Percentiles rank a stretch among this genome's conserved stretches.
phyloP scores from a whole-genome alignment of 2,888 invertebrate genomes.

The Drosophila acutilabella region DNA sequence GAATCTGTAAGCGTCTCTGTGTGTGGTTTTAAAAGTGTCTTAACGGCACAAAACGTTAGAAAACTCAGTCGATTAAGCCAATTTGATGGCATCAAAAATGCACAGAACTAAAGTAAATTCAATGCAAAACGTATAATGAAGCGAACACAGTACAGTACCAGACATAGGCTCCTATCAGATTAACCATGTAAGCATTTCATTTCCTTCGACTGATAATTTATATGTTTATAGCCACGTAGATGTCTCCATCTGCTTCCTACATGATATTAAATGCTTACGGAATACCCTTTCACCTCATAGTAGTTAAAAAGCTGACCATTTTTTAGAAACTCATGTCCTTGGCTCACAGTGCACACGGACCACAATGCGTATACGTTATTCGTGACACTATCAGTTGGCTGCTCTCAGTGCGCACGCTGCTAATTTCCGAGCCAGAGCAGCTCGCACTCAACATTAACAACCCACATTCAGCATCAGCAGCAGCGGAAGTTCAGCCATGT shows the following conservation, averaged over 20 bases:
- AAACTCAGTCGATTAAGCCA: neutral
- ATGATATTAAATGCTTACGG: too few relatives aligned
- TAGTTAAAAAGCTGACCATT: neutral
- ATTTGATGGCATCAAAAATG: neutral
- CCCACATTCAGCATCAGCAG: slow-evolving; percentile 7
- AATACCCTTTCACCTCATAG: neutral
- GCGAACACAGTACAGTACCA: too few relatives aligned
- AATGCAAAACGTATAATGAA: too few relatives aligned
- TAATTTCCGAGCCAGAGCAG: slow-evolving; percentile 46
- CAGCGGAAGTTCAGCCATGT: slow-evolving; percentile 50
- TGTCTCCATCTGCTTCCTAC: too few relatives aligned
- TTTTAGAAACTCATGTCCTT: neutral
- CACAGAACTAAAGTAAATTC: neutral
- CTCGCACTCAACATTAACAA: slow-evolving; percentile 8
- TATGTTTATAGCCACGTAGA: too few relatives aligned
- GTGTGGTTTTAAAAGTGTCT: neutral
- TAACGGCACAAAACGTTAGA: neutral
- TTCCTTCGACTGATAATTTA: too few relatives aligned
- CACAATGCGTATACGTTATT: slow-evolving; percentile 18
- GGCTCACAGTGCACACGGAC: neutral
- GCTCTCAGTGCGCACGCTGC: slow-evolving; percentile 38
- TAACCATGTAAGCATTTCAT: too few relatives aligned
- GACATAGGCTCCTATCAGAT: too few relatives aligned
- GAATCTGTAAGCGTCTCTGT: neutral
- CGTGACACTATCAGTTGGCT: slow-evolving; percentile 33